phyloP scores from a whole-genome alignment of 2,113 vertebrate species.

The Albula goreensis region DNA sequence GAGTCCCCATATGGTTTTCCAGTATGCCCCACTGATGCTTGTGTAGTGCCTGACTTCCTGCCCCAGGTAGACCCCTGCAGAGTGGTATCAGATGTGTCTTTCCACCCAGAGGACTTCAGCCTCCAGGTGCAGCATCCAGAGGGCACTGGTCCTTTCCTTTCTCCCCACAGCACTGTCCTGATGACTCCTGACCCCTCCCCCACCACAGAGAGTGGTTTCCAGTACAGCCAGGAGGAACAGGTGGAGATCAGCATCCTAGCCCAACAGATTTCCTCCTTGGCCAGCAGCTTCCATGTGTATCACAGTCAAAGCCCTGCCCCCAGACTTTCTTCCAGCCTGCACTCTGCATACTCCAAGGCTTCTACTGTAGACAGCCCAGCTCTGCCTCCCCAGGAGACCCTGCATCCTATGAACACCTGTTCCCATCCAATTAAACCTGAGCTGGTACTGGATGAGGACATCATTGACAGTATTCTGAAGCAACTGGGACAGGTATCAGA shows the following conservation, averaged over 20 bases:
- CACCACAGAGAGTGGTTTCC: slow-evolving; percentile 12
- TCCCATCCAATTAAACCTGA: slow-evolving; percentile 31
- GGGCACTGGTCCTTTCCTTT: slow-evolving; percentile 37
- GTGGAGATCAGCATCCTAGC: slow-evolving; percentile 72
- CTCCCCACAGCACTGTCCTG: slow-evolving; percentile 36
- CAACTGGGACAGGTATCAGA: slow-evolving; percentile 49
- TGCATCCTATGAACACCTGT: slow-evolving; percentile 34
- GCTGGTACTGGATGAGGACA: slow-evolving; percentile 50
- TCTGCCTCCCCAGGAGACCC: neutral
- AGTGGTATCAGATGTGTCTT: slow-evolving; percentile 40
- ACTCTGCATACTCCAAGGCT: neutral
- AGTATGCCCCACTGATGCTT: slow-evolving; percentile 40
- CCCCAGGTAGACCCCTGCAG: slow-evolving; percentile 44
- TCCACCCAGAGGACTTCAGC: slow-evolving; percentile 58
- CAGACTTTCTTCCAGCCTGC: neutral
- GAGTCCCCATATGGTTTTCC: slow-evolving; percentile 45
- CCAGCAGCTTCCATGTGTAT: slow-evolving; percentile 67
- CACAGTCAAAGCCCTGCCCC: slow-evolving; percentile 18
- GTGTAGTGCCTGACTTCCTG: slow-evolving; percentile 62
- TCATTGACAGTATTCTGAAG: slow-evolving; percentile 66
- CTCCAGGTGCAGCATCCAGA: slow-evolving; percentile 46
- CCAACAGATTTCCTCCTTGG: slow-evolving; percentile 75
- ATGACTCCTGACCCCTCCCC: slow-evolving; percentile 51
- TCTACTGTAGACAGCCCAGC: neutral
- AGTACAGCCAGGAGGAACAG: slow-evolving; percentile 58